Conservation (phyloP, 2,888 invertebrate genomes). For the Lycocerus yunnanus region DNA sequence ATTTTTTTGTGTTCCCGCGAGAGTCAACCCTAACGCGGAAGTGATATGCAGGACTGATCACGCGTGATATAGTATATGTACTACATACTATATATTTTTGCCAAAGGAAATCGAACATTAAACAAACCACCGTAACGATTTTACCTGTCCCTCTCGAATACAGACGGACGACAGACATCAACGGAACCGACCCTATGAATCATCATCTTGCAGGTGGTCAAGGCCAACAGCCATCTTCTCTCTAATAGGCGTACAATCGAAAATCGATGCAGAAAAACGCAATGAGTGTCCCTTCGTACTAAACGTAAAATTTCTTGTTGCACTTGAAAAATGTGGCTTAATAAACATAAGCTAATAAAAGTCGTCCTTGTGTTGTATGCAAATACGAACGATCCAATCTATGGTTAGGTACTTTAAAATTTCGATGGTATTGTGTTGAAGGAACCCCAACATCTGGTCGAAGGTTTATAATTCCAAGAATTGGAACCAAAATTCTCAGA, state of each 20-base stretch:
- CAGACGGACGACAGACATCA: conserved; percentile 35
- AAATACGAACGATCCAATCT: not conserved
- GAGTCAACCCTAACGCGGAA: conserved; percentile 21
- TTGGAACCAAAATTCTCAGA: conserved; percentile 47
- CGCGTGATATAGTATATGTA: conserved; percentile 11
- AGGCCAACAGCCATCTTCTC: conserved; percentile 48
- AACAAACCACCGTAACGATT: conserved; percentile 18
- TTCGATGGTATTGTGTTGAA: conserved; percentile 28
- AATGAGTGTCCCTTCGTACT: conserved; percentile 16
- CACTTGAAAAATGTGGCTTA: not conserved
- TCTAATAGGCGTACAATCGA: conserved; percentile 36
- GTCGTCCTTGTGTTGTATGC: conserved; percentile 5
- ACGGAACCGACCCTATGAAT: conserved; percentile 32
- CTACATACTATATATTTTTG: conserved; percentile 14
- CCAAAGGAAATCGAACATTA: conserved; percentile 12
- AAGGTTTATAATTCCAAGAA: conserved; percentile 46
- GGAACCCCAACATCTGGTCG: conserved; percentile 34
- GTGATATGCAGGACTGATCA: conserved; percentile 33
- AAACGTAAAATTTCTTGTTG: not conserved
- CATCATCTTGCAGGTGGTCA: conserved; percentile 47
- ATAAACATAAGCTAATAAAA: not conserved
- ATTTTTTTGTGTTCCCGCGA: conserved; percentile 6
- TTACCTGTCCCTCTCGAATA: conserved; percentile 30
- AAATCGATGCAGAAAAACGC: conserved; percentile 38
- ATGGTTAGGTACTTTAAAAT: conserved; percentile 4